Evolutionary conservation across 2,113 vertebrate genomes (phyloP), one percentile per base, ranked within the genome.

Genomic region (Oryzias woworae): DNA sequence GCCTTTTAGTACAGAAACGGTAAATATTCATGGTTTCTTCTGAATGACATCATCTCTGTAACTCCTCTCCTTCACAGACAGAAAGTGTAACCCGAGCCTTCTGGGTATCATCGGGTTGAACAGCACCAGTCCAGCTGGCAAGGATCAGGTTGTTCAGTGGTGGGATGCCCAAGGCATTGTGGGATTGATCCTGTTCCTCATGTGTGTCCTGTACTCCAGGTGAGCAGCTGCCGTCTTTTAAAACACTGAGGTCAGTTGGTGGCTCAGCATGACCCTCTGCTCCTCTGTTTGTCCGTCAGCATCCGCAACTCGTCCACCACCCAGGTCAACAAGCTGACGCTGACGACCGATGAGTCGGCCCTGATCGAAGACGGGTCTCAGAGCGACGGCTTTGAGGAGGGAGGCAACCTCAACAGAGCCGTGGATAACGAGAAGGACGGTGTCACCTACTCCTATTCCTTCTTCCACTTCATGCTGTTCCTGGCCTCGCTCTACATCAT

Each of bases 381-480:
- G 69, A 83, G 78, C 0, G 96, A 98, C 1, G 88, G 82, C 47
- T 88, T 93, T 0, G 96, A 98, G 53, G 95, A 94, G 51, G 88
- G 85, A 1, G 3, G 93, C 0, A 81, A 87, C 18, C 36, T 57
- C 13, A 92, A 88, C 75, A 89, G 94, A 41, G 97, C 96, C 7
- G 61, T 98, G 45, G 97, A 99, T 82, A 99, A 99, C 0, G 97
- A 99, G 86, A 93, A 88, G 63, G 97, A 98, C 4, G 96, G 96
- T 0, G 96, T 99, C 69, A 98, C 95, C 22, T 99, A 99, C 82
- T 98, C 96, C 59, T 99, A 99, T 61, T 98, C 96, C 13, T 99
- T 99, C 90, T 99, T 98, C 75, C 97, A 99, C 84, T 99, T 99
- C 84, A 98, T 98, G 96, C 92, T 99, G 58, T 99, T 98, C 89